A percentile compares a stretch with the other conserved stretches of the same genome.
These are phyloP conservation scores for Protophormia terraenovae DNA, from an alignment of 2,888 invertebrate species.

Conservation along the genomic window DNA sequence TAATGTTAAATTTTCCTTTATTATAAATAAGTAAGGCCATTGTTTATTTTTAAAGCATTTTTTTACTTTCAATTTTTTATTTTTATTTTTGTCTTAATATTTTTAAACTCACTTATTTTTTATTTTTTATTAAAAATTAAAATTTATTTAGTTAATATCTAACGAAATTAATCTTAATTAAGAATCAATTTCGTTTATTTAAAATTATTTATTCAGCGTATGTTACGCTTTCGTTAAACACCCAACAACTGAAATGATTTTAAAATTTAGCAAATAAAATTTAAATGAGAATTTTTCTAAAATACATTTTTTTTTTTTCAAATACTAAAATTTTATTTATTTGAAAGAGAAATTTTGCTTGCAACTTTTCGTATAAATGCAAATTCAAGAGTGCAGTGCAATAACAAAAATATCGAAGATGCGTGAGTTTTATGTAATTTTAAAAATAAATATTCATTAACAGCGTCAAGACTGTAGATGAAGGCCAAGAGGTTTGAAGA, in stretches of 20 bases:
- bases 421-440: constrained; percentile 48
- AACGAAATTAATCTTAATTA: constrained; percentile 60
- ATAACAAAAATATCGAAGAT: not conserved
- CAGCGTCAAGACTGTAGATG: constrained; percentile 14
- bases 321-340: not conserved
- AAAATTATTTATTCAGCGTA: constrained; percentile 52
- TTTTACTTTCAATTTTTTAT: not conserved
- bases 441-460: constrained; percentile 62
- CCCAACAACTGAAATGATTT: constrained; percentile 67
- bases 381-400: constrained; percentile 38
- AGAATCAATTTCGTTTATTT: constrained; percentile 56
- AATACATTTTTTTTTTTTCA: constrained; percentile 7
- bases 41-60: not conserved
- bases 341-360: constrained; percentile 34
- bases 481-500: constrained; percentile 20
- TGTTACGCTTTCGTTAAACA: constrained; percentile 64
- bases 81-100: not conserved
- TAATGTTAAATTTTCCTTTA: not conserved
- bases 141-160: not conserved
- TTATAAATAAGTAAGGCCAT: no score
- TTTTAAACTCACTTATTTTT: constrained; percentile 56
- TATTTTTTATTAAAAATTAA: constrained; percentile 4
- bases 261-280: constrained; percentile 30
- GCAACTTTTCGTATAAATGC: not conserved
- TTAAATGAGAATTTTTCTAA: constrained; percentile 42